Conservation (phyloP, 2,888 invertebrate species). For the Hecatera dysodea region DNA sequence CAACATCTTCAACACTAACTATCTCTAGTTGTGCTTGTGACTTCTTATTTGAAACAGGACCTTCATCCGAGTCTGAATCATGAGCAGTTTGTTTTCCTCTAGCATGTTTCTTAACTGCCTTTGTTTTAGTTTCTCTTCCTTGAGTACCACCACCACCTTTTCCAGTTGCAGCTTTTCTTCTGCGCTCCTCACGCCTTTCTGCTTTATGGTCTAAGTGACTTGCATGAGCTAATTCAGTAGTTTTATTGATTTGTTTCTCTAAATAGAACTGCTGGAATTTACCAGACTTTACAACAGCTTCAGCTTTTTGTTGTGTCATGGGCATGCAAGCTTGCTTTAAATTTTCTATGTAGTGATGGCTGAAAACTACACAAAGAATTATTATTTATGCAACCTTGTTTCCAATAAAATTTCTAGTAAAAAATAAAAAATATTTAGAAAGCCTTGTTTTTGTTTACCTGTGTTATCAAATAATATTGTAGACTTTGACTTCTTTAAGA, state of each 20-base stretch:
- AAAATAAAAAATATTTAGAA: not conserved
- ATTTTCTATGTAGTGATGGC: constrained; percentile 92
- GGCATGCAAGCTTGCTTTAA: constrained; percentile 93
- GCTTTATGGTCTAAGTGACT: constrained; percentile 89
- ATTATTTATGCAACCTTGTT: not conserved
- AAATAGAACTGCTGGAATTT: constrained; percentile 94
- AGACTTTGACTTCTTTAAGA: constrained; percentile 91
- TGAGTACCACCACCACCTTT: constrained; percentile 98
- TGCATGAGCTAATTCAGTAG: constrained; percentile 79
- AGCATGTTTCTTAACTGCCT: constrained; percentile 96
- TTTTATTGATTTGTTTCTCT: constrained; percentile 92
- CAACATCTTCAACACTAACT: constrained; percentile 92
- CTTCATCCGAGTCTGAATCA: constrained; percentile 93
- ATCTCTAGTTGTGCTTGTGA: constrained; percentile 90
- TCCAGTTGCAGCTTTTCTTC: constrained; percentile 96
- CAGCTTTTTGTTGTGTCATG: constrained; percentile 92
- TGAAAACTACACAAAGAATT: constrained; percentile 87
- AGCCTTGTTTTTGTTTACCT: constrained; percentile 76
- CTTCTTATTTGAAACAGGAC: constrained; percentile 82
- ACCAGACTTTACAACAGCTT: constrained; percentile 93
- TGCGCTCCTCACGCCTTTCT: constrained; percentile 96
- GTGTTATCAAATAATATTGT: constrained; percentile 91
- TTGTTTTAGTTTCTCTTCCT: constrained; percentile 98
- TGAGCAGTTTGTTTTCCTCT: constrained; percentile 91
- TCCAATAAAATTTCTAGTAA: not conserved